Conservation (phyloP, 2,888 invertebrate species). For the Celastrina argiolus region DNA sequence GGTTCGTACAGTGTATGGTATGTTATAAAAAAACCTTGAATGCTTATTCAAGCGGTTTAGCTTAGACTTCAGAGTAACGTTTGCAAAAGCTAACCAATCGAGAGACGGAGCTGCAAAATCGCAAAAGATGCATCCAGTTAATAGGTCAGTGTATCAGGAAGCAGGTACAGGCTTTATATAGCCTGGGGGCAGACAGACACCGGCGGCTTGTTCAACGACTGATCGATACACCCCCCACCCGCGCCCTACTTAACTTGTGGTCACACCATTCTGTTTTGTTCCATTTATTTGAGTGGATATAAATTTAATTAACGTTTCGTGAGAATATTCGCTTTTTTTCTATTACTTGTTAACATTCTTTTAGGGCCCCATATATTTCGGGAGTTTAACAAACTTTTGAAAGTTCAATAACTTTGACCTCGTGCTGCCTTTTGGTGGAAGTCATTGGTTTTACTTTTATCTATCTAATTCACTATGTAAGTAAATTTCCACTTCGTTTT, state of each 20-base stretch:
- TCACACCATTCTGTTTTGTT: constrained; percentile 60
- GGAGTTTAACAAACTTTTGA: background rate
- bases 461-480: background rate
- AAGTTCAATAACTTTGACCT: background rate
- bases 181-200: constrained; percentile 52
- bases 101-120: background rate
- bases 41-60: too few relatives aligned
- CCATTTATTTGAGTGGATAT: constrained; percentile 48
- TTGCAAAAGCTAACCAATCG: background rate
- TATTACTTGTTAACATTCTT: constrained; percentile 19
- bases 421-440: background rate
- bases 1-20: too few relatives aligned
- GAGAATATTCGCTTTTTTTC: constrained; percentile 12
- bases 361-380: background rate
- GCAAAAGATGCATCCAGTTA: constrained; percentile 38
- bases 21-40: too few relatives aligned
- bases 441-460: background rate
- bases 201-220: constrained; percentile 62
- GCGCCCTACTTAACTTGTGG: constrained; percentile 63
- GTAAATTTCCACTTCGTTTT: background rate
- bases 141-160: constrained; percentile 64
- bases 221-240: constrained; percentile 65
- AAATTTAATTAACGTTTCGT: constrained; percentile 21
- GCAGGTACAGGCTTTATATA: constrained; percentile 54
- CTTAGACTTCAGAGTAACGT: too few relatives aligned